Evolutionary conservation across 2,888 invertebrate genomes (phyloP), one percentile per base, ranked within the genome.

Genomic region (Nemapogon koenigi): DNA sequence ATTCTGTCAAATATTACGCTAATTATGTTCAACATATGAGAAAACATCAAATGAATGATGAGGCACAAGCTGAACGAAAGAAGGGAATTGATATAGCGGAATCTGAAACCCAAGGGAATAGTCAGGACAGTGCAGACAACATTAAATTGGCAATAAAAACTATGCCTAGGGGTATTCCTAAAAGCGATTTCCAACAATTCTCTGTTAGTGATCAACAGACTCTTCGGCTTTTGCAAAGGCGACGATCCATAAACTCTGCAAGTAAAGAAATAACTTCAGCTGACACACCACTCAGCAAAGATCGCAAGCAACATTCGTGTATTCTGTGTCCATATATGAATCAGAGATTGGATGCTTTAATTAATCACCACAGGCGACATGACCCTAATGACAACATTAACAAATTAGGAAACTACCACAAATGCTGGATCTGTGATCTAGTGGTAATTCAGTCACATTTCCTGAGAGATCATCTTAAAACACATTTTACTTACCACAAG

Each of bases 1-100:
- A 93, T 64, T 90, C 92, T 2, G 93, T 93, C 0, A 90, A 91
- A 51, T 91, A 91, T 59, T 90, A 89, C 51, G 91, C 91, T 2
- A 90, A 91, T 58, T 89, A 89, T 49, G 85, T 87, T 25, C 92
- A 92, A 57, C 94, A 94, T 56, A 78, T 87, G 68, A 85, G 87
- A 43, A 89, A 92, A 54, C 93, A 93, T 59, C 84, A 87, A 56
- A 83, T 84, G 61, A 86, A 86, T 44, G 86, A 84, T 26, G 84
- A 87, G 49, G 86, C 87, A 7, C 81, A 81, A 46, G 83, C 83
- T 1, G 83, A 83, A 27, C 73, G 81, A 39, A 78, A 81, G 37
- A 72, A 73, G 50, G 61, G 49, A 25, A 58, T 41, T 36, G 62
- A 55, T 39, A 41, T 47, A 2, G 69, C 63, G 42, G 46, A 57